Evolutionary conservation across 2,797 vertebrate genomes (phyloP), one percentile per base, ranked within the genome.

Genomic region (Uromys caudimaculatus): DNA sequence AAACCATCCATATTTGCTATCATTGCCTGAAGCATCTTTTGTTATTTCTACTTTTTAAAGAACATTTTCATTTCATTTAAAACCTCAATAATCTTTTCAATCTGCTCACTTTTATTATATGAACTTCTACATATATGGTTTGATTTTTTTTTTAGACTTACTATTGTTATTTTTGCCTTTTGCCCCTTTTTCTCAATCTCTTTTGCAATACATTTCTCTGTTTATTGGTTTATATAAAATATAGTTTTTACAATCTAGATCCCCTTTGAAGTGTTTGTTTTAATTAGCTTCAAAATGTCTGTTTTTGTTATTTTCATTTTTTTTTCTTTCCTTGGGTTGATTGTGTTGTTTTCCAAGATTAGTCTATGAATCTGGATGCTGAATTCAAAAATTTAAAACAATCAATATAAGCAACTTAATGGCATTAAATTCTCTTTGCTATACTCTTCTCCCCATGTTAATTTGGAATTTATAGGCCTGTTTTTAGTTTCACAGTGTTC

Each of bases 31-130:
- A 29, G 52, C 23, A 92, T 83, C 71, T 95, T 90, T 89, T 64
- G 52, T 62, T 82, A 69, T 91, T 91, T 91, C 21, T 75, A n/a
- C 23, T 92, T 94, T 92, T 93, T 91, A 84, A 86, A 73, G 62
- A 89, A 41, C 47, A 83, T 87, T 50, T 62, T 35, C 35, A 83
- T 73, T 94, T 97, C 19, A 62, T 47, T 41, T 77, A 90, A 93
- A 19, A 94, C 85, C 81, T 93, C 32, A 84, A 78, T 52, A 77
- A 32, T 90, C 87, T 89, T 89, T 47, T 52, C 78, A 95, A 32
- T 32, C 81, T 89, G 9, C 35, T 93, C 21, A 83, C 77, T 82
- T 84, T 93, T 82, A 76, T 92, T 23, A 79, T 60, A 24, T 60
- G 17, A 35, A 35, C 52, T 75, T 76, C 35, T 67, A 6, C 10